Evolutionary conservation across 1,140 invertebrate genomes (phyloP), one percentile per base, ranked within the genome.

Genomic region (Antheraea pernyi): DNA sequence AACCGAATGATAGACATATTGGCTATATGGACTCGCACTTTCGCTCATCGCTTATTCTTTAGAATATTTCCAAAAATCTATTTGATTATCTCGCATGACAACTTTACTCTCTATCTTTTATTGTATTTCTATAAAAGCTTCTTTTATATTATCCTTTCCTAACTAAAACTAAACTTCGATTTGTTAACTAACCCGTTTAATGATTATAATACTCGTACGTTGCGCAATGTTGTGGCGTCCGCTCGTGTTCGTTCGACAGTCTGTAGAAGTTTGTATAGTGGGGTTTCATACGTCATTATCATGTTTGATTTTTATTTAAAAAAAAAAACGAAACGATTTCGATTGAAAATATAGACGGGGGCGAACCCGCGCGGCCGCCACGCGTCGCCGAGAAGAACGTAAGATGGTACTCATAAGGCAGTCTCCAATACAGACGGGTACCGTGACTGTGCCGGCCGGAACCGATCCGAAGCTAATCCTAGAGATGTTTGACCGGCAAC

Each of bases 391-490:
- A 88, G 82, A 91, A 91, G 84, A 91, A 82, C 81, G 89, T 91
- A 53, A 78, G 82, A 37, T 91, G 89, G 89, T 91, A 91, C 82
- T 91, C 86, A 89, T 91, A 71, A 84, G 67, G 71, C 69, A 69
- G 60, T 75, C 69, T 72, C 42, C 72, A 70, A 30, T 70, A 71
- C 87, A 93, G 92, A 93, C 91, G 89, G 91, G 92, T 73, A 93
- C 92, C 64, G 88, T 93, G 80, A 93, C 92, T 61, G 92, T 92
- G 19, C 92, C 92, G 70, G 91, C 92, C 72, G 92, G 92, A 53
- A 93, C 91, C 68, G 92, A 93, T 82, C 92, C 92, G 74, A 93
- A 93, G 84, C 88, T 91, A 75, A 93, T 93, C 77, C 85, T 93
- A 70, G 92, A 93, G 86, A 92, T 93, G 91, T 93, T 92, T 86